Evolutionary conservation across 1,140 invertebrate genomes (phyloP).

Genomic region (Temnothorax longispinosus): DNA sequence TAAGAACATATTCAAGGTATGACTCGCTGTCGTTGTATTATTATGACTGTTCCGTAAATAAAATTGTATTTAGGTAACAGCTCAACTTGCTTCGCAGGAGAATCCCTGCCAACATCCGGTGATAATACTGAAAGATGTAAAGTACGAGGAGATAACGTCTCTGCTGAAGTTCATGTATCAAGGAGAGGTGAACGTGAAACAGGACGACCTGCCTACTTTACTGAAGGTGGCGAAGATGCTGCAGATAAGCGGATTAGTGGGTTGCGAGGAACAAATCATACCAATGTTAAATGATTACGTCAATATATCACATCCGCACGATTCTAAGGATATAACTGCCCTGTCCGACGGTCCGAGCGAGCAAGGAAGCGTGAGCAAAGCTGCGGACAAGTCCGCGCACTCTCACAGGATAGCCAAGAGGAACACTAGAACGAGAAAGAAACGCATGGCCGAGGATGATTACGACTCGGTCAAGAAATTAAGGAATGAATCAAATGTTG

Average conservation of each 20-base stretch:
- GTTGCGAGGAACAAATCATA: slow-evolving; percentile 29
- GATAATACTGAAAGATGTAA: slow-evolving; percentile 94
- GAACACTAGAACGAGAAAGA: slow-evolving; percentile 43
- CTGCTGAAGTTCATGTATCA: slow-evolving; percentile 95
- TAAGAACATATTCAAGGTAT: slow-evolving; percentile 92
- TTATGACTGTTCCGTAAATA: neutral
- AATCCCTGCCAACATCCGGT: slow-evolving; percentile 89
- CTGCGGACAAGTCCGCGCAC: neutral
- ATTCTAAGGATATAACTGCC: neutral
- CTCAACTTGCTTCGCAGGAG: slow-evolving; percentile 72
- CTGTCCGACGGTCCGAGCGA: neutral
- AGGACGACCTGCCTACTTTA: slow-evolving; percentile 93
- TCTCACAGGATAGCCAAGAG: slow-evolving; percentile 43
- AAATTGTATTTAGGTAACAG: slow-evolving; percentile 22
- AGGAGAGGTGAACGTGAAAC: slow-evolving; percentile 94
- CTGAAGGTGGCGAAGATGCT: slow-evolving; percentile 94
- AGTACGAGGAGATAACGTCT: slow-evolving; percentile 91
- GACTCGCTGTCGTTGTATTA: slow-evolving; percentile 82
- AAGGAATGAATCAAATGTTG: neutral
- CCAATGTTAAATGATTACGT: slow-evolving; percentile 39
- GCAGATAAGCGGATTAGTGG: slow-evolving; percentile 92
- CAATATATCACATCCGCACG: neutral
- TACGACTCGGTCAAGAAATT: neutral
- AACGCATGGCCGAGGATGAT: neutral
- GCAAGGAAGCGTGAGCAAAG: neutral